A percentile compares a stretch with the other conserved stretches of the same genome.
These are phyloP conservation scores for Agraylea sexmaculata DNA, from an alignment of 1,140 invertebrate genomes.

Conservation along the genomic window DNA sequence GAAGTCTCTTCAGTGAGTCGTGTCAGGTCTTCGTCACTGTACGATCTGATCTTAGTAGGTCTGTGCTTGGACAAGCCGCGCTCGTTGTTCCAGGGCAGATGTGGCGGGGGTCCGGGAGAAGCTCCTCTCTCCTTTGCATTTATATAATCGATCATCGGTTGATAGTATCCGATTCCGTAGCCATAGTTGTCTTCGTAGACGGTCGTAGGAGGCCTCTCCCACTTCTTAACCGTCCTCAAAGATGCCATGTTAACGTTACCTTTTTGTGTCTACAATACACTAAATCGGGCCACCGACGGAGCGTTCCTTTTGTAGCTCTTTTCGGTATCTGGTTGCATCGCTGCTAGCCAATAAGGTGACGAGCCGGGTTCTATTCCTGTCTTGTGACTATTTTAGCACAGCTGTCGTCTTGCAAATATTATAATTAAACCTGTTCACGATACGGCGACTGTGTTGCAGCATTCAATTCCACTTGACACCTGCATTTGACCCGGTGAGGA, in stretches of 20 bases:
- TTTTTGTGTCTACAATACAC: background rate
- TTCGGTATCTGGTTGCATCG: constrained; percentile 1
- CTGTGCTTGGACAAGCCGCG: constrained; percentile 48
- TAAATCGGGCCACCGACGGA: background rate
- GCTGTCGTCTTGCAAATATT: too few relatives aligned
- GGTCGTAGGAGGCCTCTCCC: constrained; percentile 47
- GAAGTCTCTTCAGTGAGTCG: constrained; percentile 50
- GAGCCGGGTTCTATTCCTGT: too few relatives aligned
- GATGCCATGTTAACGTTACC: background rate
- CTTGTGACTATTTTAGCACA: too few relatives aligned
- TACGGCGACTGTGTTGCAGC: too few relatives aligned
- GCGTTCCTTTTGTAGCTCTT: background rate
- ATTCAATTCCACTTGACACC: too few relatives aligned
- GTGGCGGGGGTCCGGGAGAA: constrained; percentile 39
- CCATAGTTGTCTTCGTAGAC: constrained; percentile 71
- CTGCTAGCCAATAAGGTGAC: background rate
- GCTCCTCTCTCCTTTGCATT: constrained; percentile 42
- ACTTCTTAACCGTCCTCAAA: constrained; percentile 23
- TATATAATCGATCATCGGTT: constrained; percentile 74
- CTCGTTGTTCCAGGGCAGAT: constrained; percentile 63
- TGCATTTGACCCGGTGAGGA: too few relatives aligned
- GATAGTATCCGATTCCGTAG: constrained; percentile 67
- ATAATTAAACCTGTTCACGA: too few relatives aligned
- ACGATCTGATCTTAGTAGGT: constrained; percentile 41
- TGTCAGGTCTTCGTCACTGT: constrained; percentile 49